Evolutionary conservation across 2,797 vertebrate species (phyloP).

Genomic region (Bovichtus diacanthus): DNA sequence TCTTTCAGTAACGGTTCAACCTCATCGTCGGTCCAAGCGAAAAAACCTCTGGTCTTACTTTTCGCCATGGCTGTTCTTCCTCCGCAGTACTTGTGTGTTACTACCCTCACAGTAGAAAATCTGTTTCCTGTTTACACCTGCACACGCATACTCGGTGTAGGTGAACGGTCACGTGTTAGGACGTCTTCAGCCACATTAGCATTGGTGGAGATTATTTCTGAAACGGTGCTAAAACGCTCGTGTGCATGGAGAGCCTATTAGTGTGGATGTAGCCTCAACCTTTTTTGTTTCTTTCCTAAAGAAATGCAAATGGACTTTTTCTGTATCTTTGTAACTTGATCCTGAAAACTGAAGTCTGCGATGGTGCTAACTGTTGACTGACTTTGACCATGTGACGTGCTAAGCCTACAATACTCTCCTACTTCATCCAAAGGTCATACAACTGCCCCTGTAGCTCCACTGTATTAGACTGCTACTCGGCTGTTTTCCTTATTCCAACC

Average conservation of each 20-base stretch:
- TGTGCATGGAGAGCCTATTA: neutral
- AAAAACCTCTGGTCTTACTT: neutral
- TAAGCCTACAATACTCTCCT: constrained; percentile 67
- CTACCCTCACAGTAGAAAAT: neutral
- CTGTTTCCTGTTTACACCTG: neutral
- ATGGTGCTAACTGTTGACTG: constrained; percentile 78
- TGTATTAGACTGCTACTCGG: constrained; percentile 61
- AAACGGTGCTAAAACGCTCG: neutral
- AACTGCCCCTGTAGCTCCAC: constrained; percentile 59
- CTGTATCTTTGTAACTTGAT: constrained; percentile 73
- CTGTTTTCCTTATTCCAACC: constrained; percentile 57
- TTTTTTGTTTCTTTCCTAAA: constrained; percentile 60
- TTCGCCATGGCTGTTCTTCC: neutral
- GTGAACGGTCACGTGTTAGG: neutral
- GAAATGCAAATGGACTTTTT: constrained; percentile 66
- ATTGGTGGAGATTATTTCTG: neutral
- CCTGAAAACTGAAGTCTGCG: constrained; percentile 65
- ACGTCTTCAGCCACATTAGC: constrained; percentile 7
- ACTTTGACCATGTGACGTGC: constrained; percentile 76
- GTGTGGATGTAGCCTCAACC: constrained; percentile 20
- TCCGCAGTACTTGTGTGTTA: no score
- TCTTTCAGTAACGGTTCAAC: neutral
- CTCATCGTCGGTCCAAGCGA: neutral
- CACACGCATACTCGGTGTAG: neutral
- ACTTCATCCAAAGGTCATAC: constrained; percentile 71